These are phyloP conservation scores for Hypomecis punctinalis DNA, from an alignment of 2,888 invertebrate genomes.

Conservation along the genomic window DNA sequence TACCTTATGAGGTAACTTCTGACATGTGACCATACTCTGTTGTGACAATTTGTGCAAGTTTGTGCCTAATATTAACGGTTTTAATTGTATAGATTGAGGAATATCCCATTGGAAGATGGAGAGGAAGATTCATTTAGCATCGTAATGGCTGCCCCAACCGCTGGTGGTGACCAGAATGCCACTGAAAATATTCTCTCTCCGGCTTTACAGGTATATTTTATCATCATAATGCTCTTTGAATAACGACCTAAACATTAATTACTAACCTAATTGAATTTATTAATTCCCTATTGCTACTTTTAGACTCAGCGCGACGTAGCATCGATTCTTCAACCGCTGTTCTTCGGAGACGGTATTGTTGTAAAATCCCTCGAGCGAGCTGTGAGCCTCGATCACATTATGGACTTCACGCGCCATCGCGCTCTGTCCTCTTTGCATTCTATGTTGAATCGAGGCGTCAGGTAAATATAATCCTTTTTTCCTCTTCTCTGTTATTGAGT, in stretches of 20 bases:
- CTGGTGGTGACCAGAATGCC: slow-evolving; percentile 84
- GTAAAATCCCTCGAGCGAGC: slow-evolving; percentile 97
- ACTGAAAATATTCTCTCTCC: slow-evolving; percentile 93
- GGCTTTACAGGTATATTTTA: slow-evolving; percentile 87
- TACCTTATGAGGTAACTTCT: slow-evolving; percentile 88
- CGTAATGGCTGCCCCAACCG: slow-evolving; percentile 84
- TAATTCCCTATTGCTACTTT: slow-evolving; percentile 3
- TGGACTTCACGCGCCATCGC: slow-evolving; percentile 99
- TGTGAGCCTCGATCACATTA: slow-evolving; percentile 97
- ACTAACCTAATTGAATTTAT: not conserved
- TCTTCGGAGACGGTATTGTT: slow-evolving; percentile 97
- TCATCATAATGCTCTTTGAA: not conserved
- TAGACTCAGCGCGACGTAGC: slow-evolving; percentile 95
- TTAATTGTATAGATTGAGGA: slow-evolving; percentile 86
- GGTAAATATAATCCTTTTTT: slow-evolving; percentile 72
- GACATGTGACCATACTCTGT: not conserved
- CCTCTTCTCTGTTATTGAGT: not conserved
- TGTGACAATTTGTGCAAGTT: too few species aligned
- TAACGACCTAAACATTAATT: not conserved
- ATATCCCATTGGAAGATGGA: slow-evolving; percentile 94
- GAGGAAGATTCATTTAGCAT: slow-evolving; percentile 90
- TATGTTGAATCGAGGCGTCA: slow-evolving; percentile 97
- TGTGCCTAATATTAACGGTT: not conserved
- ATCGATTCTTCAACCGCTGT: slow-evolving; percentile 92
- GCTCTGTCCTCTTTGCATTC: slow-evolving; percentile 98